A percentile compares a stretch with the other conserved stretches of the same genome.
phyloP scores from a whole-genome alignment of 2,113 vertebrate genomes.

The Morone chrysops region DNA sequence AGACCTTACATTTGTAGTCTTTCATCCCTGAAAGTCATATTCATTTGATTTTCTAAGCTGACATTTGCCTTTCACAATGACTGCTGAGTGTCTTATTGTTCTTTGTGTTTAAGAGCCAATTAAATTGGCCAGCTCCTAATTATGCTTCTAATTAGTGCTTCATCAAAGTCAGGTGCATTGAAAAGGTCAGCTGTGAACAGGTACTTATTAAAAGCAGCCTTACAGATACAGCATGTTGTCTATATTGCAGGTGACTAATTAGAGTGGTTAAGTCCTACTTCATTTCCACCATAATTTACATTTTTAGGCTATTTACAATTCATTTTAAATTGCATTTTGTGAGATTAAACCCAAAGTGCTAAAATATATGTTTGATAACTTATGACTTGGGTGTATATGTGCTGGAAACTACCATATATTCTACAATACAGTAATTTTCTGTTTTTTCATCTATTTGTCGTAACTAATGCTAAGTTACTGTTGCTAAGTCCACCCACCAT shows the following conservation, averaged over 20 bases:
- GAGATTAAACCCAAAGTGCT: neutral
- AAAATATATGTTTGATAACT: neutral
- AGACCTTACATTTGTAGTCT: neutral
- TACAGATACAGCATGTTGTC: neutral
- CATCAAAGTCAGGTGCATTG: conserved; percentile 34
- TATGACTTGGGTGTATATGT: neutral
- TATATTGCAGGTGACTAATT: neutral
- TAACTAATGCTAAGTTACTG: conserved; percentile 57
- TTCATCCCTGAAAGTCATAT: neutral
- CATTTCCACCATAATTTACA: neutral
- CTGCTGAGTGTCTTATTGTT: conserved; percentile 41
- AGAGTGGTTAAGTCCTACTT: neutral
- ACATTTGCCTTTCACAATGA: conserved; percentile 11
- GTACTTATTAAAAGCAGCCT: conserved; percentile 27
- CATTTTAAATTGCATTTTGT: neutral
- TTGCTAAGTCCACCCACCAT: conserved; percentile 79
- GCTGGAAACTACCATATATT: neutral
- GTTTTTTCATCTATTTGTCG: conserved; percentile 34
- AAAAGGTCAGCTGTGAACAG: conserved; percentile 36
- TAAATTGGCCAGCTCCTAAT: conserved; percentile 17
- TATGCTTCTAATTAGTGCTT: conserved; percentile 38
- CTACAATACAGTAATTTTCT: neutral
- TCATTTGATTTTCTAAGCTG: conserved; percentile 2
- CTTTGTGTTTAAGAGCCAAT: conserved; percentile 16
- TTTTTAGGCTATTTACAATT: neutral